Conservation (phyloP, 2,888 invertebrate species). For the Suillia variegata region DNA sequence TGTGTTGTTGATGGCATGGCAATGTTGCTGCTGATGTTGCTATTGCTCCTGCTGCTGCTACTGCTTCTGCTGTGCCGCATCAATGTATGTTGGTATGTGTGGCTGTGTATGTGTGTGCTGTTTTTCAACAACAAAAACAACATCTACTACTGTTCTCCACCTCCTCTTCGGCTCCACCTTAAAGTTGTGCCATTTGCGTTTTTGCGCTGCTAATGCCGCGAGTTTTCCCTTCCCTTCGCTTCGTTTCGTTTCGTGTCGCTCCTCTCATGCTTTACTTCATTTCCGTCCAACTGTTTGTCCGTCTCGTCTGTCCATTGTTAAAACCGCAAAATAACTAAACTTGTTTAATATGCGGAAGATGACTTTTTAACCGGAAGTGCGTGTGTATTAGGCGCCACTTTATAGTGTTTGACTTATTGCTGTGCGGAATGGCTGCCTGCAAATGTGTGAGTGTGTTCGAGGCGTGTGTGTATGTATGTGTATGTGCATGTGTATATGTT, state of each 20-base stretch:
- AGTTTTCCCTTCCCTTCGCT: no score
- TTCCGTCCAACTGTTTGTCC: not conserved
- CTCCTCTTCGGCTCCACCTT: not conserved
- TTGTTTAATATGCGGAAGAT: conserved; percentile 26
- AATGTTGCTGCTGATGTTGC: conserved; percentile 12
- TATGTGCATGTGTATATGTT: not conserved
- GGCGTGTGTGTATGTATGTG: not conserved
- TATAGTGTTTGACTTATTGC: conserved; percentile 23
- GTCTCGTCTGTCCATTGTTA: not conserved
- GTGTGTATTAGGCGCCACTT: conserved; percentile 23
- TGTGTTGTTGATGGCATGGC: conserved; percentile 28
- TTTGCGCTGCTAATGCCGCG: no score
- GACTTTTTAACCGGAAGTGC: conserved; percentile 26
- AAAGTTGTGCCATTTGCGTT: not conserved
- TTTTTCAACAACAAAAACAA: not conserved
- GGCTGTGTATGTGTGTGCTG: not conserved
- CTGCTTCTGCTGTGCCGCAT: not conserved
- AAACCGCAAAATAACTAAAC: conserved; percentile 18
- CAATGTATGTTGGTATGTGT: not conserved
- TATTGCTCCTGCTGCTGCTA: not conserved
- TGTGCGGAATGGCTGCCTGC: conserved; percentile 10
- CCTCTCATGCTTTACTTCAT: no score
- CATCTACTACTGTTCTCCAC: not conserved
- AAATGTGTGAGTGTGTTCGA: conserved; percentile 13
- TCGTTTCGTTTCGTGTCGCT: no score